Evolutionary conservation across 2,888 invertebrate species (phyloP).

Genomic region (Harpagoxenus sublaevis): DNA sequence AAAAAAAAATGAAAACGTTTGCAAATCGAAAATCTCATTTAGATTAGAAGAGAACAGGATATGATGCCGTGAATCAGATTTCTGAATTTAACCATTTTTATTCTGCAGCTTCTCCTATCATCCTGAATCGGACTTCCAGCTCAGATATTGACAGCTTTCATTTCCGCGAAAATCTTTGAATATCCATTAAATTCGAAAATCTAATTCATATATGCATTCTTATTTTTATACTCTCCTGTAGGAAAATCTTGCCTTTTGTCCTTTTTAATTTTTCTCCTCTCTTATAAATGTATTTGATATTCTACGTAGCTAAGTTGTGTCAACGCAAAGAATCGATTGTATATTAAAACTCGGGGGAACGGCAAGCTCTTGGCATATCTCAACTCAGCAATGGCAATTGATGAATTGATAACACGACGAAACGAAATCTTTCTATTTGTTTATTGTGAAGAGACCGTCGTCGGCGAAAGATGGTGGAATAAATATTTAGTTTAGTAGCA

Average conservation of each 20-base stretch:
- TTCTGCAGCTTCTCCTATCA: background rate
- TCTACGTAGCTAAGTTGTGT: background rate
- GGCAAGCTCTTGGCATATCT: background rate
- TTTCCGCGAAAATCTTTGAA: constrained; percentile 21
- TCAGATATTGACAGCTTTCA: constrained; percentile 16
- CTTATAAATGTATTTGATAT: background rate
- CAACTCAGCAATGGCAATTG: background rate
- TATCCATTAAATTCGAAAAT: background rate
- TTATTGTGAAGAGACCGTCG: background rate
- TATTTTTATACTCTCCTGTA: background rate
- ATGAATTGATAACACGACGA: constrained; percentile 8
- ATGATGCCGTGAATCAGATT: constrained; percentile 3
- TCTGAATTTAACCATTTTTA: constrained; percentile 14
- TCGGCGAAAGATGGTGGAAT: constrained; percentile 31
- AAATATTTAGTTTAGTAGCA: constrained; percentile 62
- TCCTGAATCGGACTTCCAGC: background rate
- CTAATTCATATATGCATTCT: background rate
- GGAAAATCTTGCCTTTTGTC: background rate
- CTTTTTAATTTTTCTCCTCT: background rate
- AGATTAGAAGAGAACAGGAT: constrained; percentile 7
- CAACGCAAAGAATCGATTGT: background rate
- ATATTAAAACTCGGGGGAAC: constrained; percentile 7
- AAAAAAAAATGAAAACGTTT: background rate
- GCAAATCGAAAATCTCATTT: constrained; percentile 2
- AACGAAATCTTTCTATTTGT: constrained; percentile 40